phyloP scores from a whole-genome alignment of 1,140 invertebrate species.

The Hydropsyche tenuis region DNA sequence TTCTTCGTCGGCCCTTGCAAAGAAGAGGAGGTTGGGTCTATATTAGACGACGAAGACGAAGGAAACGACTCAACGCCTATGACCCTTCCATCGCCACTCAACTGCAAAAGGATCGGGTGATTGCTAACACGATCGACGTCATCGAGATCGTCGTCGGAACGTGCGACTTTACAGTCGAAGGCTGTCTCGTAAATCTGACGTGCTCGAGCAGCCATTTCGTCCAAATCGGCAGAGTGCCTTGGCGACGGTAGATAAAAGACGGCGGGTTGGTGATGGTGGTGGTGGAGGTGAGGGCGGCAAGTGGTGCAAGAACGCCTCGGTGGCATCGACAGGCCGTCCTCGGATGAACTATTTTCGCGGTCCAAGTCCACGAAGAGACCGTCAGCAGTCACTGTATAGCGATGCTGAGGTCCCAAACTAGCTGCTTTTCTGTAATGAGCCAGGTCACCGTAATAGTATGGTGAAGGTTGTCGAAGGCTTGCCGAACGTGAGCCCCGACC shows the following conservation, averaged over 20 bases:
- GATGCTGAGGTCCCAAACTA: slow-evolving; percentile 72
- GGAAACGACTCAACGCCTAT: slow-evolving; percentile 49
- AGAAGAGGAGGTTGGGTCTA: slow-evolving; percentile 59
- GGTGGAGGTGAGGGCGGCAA: slow-evolving; percentile 71
- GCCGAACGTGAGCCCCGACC: slow-evolving; percentile 54
- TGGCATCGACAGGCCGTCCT: slow-evolving; percentile 65
- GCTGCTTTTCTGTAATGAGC: slow-evolving; percentile 67
- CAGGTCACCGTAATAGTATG: slow-evolving; percentile 80
- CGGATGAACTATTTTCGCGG: slow-evolving; percentile 56
- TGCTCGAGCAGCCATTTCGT: slow-evolving; percentile 61
- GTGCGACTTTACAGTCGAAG: slow-evolving; percentile 84
- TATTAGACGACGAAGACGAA: slow-evolving; percentile 59
- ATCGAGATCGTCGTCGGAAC: slow-evolving; percentile 82
- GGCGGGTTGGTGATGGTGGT: slow-evolving; percentile 67
- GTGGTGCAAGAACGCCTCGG: slow-evolving; percentile 71
- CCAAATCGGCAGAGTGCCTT: slow-evolving; percentile 66
- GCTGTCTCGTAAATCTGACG: slow-evolving; percentile 87
- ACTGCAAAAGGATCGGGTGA: slow-evolving; percentile 74
- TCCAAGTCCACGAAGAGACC: slow-evolving; percentile 59
- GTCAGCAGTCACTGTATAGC: slow-evolving; percentile 72
- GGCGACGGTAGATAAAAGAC: slow-evolving; percentile 66
- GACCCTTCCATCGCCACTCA: slow-evolving; percentile 60
- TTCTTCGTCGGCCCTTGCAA: slow-evolving; percentile 57
- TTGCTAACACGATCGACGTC: slow-evolving; percentile 81
- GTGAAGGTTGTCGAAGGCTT: slow-evolving; percentile 74